Conservation (phyloP, 1,140 invertebrate genomes). For the Gonioctena quinquepunctata region DNA sequence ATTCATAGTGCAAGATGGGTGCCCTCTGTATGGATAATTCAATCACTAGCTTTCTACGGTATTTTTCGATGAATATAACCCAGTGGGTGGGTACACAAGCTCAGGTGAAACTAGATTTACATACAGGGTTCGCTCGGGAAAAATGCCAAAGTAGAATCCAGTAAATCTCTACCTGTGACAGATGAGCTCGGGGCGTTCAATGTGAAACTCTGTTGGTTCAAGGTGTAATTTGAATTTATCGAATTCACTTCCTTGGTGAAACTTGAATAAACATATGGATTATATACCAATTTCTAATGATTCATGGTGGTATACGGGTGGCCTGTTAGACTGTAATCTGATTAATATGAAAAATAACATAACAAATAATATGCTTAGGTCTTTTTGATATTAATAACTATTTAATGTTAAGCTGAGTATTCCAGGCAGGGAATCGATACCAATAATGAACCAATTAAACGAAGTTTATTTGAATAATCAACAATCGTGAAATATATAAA, state of each 20-base stretch:
- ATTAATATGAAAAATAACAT: too few relatives aligned
- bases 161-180: not conserved
- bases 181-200: not conserved
- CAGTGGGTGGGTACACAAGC: not conserved
- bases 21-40: not conserved
- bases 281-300: not conserved
- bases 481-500: too few relatives aligned
- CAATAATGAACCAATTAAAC: too few relatives aligned
- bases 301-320: not conserved
- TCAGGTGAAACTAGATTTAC: not conserved
- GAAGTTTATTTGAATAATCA: too few relatives aligned
- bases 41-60: not conserved
- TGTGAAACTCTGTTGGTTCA: not conserved
- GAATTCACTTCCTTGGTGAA: not conserved
- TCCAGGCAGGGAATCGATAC: too few relatives aligned
- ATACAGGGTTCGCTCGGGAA: not conserved
- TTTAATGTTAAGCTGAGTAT: too few relatives aligned
- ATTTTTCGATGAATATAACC: not conserved
- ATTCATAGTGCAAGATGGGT: not conserved
- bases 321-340: too few relatives aligned
- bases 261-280: not conserved
- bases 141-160: not conserved
- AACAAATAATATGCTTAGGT: too few relatives aligned
- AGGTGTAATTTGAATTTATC: not conserved
- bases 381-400: too few relatives aligned